Evolutionary conservation across 1,140 invertebrate species (phyloP).

Genomic region (Cydia amplana): DNA sequence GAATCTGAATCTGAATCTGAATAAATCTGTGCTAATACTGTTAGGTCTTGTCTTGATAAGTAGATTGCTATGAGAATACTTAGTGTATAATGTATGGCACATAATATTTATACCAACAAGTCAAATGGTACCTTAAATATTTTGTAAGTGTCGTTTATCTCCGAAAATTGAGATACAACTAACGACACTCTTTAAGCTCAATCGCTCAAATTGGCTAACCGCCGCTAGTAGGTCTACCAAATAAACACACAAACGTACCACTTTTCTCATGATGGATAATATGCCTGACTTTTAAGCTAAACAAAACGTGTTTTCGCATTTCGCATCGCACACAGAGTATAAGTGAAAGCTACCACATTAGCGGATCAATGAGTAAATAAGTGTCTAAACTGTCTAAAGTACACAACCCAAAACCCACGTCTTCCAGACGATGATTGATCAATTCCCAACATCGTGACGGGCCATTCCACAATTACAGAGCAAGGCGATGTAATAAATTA

Average conservation of each 20-base stretch:
- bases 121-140: too few species aligned
- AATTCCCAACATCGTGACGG: slow-evolving; percentile 35
- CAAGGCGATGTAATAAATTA: slow-evolving; percentile 55
- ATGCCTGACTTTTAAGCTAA: neutral
- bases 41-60: neutral
- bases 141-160: too few species aligned
- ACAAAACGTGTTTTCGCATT: neutral
- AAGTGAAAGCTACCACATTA: neutral
- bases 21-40: neutral
- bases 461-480: slow-evolving; percentile 42
- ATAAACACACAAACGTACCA: too few species aligned
- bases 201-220: too few species aligned
- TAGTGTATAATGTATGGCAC: too few species aligned
- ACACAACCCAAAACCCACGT: slow-evolving; percentile 12
- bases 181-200: too few species aligned
- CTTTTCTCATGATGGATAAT: too few species aligned
- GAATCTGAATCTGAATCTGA: too few species aligned
- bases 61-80: too few species aligned
- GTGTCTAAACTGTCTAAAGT: neutral
- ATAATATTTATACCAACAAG: too few species aligned
- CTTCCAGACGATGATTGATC: slow-evolving; percentile 27
- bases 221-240: too few species aligned
- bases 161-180: too few species aligned
- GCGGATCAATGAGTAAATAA: neutral
- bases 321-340: neutral